Base-by-base conservation (phyloP, 2,113 vertebrate species). In the Plestiodon gilberti region DNA sequence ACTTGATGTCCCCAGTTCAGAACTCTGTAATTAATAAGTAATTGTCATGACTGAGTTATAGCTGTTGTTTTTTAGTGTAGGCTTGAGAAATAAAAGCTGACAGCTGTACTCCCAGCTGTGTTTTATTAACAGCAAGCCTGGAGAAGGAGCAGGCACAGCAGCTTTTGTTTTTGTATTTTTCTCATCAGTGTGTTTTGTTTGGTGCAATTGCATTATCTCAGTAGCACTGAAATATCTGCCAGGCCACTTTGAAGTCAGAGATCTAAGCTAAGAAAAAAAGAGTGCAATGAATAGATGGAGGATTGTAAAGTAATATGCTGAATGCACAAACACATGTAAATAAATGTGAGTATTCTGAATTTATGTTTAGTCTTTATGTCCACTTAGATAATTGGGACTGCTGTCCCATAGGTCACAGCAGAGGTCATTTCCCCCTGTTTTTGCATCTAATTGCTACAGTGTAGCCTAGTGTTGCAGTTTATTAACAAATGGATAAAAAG, bases 81-180 rank as follows among this genome's bases (percentile, higher is more conserved):
- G 91, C 92, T 86, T 92, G 94, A 92, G 91, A 95, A 95, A 94
- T 94, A 91, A 93, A 93, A 95, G 78, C 87, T 79, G 73, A 91
- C 94, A 96, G 94, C 90, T 94, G 93, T 92, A 73, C 90, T 91
- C 8, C 86, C 95, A 96, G 95, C 94, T 96, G 95, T 87, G 81
- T 90, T 90, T 70, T 78, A 84, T 90, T 94, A 90, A 93, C 88
- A 89, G 74, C 86, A 17, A 89, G 81, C 88, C 79, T 62, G 28
- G 91, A 76, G 78, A 83, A 84, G 82, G 69, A 86, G 82, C 84
- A 85, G 71, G 48, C 48, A 59, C 52, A 86, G 59, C 65, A 83
- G 86, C 87, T 90, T 81, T 88, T 91, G 83, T 69, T 57, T 70
- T 87, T 91, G 28, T 91, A 93, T 71, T 87, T 90, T 73, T 71